Conservation (phyloP, 2,888 invertebrate genomes). For the Thymelicus sylvestris region DNA sequence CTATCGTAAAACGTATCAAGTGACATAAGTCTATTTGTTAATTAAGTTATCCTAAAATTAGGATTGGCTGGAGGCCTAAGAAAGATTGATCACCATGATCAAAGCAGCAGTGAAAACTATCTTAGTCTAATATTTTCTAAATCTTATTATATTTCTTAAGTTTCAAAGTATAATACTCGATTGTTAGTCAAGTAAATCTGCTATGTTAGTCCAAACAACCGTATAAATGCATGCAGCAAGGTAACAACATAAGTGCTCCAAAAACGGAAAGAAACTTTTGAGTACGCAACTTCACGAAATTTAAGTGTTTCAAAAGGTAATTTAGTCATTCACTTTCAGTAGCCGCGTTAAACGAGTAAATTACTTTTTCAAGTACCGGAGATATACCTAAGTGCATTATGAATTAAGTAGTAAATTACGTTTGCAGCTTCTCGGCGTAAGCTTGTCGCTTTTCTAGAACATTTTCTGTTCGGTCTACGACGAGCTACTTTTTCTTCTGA, state of each 20-base stretch:
- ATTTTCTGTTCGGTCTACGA: conserved; percentile 51
- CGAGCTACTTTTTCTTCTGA: conserved; percentile 52
- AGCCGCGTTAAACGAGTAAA: conserved; percentile 32
- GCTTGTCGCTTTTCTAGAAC: conserved; percentile 48
- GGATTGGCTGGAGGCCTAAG: no score
- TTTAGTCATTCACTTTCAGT: conserved; percentile 34
- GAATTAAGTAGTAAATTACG: conserved; percentile 56
- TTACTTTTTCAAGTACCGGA: conserved; percentile 37
- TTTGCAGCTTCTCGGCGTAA: conserved; percentile 53
- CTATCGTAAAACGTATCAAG: no score
- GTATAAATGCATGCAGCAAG: no score
- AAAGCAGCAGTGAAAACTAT: no score
- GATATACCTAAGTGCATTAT: conserved; percentile 46
- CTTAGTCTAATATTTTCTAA: no score
- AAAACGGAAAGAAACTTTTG: background rate
- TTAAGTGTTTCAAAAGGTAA: conserved; percentile 1
- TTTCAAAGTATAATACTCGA: no score
- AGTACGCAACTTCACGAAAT: background rate
- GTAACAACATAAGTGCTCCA: background rate
- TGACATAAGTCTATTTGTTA: no score
- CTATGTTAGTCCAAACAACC: no score
- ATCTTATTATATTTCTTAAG: no score
- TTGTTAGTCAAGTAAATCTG: no score
- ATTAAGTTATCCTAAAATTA: no score
- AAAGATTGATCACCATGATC: no score